A percentile compares a stretch with the other conserved stretches of the same genome.
Conservation (phyloP, 2,113 vertebrate species). For the Promerops cafer region DNA sequence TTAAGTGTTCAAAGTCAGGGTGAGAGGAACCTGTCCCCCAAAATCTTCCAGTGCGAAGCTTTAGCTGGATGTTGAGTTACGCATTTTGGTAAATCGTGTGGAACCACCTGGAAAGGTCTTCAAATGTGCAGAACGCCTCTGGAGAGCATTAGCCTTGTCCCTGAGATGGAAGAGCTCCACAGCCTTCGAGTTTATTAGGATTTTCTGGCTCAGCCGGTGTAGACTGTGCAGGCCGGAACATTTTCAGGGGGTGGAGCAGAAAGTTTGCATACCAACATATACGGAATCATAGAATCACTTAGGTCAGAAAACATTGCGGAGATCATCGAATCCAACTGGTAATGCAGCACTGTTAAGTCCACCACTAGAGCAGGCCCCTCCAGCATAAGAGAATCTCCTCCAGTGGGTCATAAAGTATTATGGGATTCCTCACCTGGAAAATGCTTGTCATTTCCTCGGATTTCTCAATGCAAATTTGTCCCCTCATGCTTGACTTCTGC, state of each 20-base stretch:
- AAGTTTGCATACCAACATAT: neutral
- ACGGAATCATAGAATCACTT: neutral
- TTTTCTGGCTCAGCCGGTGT: neutral
- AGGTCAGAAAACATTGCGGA: neutral
- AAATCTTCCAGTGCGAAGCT: neutral
- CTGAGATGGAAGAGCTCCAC: neutral
- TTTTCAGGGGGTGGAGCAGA: neutral
- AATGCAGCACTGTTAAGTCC: neutral
- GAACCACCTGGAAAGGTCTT: neutral
- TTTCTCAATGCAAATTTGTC: neutral
- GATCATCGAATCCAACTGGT: neutral
- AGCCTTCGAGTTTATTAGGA: neutral
- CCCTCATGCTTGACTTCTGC: neutral
- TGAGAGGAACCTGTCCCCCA: neutral
- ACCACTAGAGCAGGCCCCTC: neutral
- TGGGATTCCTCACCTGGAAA: neutral
- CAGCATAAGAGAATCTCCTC: neutral
- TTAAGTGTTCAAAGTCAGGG: neutral
- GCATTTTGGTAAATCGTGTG: neutral
- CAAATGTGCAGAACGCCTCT: neutral
- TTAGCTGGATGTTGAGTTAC: neutral
- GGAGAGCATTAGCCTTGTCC: neutral
- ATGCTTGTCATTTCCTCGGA: neutral
- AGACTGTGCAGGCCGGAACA: neutral
- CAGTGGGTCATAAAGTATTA: neutral